Conservation (phyloP, 2,797 vertebrate genomes). For the Labeo calbasu region DNA sequence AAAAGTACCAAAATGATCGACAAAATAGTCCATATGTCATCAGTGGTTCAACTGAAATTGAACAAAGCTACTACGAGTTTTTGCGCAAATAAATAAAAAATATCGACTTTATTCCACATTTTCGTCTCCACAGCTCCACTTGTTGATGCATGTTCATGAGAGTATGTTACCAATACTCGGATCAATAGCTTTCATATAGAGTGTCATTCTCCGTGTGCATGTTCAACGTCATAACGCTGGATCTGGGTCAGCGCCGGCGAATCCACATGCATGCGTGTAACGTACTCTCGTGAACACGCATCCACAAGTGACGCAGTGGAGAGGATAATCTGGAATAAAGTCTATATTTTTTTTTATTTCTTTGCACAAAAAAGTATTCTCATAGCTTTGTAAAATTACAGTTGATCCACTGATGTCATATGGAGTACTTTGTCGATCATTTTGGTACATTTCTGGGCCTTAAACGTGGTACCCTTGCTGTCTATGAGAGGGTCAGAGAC, state of each 20-base stretch:
- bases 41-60: not conserved
- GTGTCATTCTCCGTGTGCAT: no score
- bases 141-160: no score
- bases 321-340: not conserved
- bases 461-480: not conserved
- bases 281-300: no score
- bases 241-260: no score
- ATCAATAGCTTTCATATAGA: no score
- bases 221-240: no score
- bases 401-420: not conserved
- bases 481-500: not conserved
- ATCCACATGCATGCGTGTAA: no score
- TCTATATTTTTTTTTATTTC: not conserved
- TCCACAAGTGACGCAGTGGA: not conserved
- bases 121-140: no score
- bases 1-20: not conserved
- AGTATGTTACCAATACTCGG: no score
- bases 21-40: not conserved
- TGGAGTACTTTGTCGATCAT: not conserved
- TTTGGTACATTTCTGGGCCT: not conserved
- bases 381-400: not conserved
- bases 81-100: no score
- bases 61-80: no score
- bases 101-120: no score
- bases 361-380: not conserved